Percentiles rank a stretch among this genome's conserved stretches.
These are phyloP conservation scores for Harpalus rufipes DNA, from an alignment of 2,888 invertebrate species.

Conservation along the genomic window DNA sequence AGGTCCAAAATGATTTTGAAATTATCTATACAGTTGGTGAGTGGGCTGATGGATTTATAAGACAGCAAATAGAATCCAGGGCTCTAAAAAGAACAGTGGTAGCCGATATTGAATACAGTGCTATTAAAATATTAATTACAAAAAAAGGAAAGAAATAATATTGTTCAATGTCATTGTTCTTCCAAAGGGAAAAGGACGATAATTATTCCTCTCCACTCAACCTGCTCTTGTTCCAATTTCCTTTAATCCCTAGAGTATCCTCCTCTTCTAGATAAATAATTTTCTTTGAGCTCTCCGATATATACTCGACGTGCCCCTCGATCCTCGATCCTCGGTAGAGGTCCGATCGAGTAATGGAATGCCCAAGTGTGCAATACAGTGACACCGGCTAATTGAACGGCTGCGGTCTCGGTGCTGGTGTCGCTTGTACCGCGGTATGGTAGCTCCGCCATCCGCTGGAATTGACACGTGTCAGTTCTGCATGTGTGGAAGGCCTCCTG, in stretches of 20 bases:
- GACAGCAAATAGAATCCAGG: too few relatives aligned
- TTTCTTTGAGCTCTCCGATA: constrained; percentile 1
- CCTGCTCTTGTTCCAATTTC: not conserved
- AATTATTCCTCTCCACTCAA: not conserved
- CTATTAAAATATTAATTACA: too few relatives aligned
- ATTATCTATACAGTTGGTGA: too few relatives aligned
- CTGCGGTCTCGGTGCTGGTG: not conserved
- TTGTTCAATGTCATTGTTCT: too few relatives aligned
- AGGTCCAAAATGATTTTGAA: too few relatives aligned
- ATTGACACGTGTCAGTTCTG: constrained; percentile 55
- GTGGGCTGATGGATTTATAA: too few relatives aligned
- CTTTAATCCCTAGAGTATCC: not conserved
- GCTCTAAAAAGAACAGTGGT: too few relatives aligned
- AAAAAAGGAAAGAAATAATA: too few relatives aligned
- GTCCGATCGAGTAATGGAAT: constrained; percentile 47
- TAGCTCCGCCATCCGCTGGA: constrained; percentile 7
- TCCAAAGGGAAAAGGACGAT: not conserved
- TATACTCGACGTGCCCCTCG: not conserved
- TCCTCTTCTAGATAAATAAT: not conserved
- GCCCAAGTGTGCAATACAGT: constrained; percentile 60
- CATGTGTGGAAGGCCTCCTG: constrained; percentile 18
- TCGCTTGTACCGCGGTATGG: constrained; percentile 8
- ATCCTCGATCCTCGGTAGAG: constrained; percentile 14
- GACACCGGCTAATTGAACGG: constrained; percentile 61
- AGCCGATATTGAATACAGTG: too few relatives aligned